Conservation (phyloP, 2,797 vertebrate species). For the Falco novaeseelandiae region DNA sequence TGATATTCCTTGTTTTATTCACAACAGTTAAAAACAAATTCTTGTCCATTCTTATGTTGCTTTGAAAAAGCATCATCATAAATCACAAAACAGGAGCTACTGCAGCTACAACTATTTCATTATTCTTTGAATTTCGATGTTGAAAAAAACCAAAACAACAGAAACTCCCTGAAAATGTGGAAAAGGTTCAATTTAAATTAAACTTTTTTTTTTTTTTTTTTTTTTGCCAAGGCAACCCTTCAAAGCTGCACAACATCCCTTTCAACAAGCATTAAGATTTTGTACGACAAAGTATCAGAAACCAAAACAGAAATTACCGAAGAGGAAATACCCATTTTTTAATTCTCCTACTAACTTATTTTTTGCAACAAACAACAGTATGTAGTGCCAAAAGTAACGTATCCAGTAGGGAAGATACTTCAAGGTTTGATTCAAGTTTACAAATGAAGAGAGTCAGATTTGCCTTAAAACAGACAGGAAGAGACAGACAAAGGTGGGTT, state of each 20-base stretch:
- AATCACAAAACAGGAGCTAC: neutral
- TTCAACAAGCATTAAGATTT: neutral
- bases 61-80: neutral
- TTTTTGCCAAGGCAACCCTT: neutral
- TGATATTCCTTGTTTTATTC: neutral
- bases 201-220: neutral
- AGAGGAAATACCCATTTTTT: neutral
- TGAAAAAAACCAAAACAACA: neutral
- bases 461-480: neutral
- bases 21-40: neutral
- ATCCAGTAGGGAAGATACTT: neutral
- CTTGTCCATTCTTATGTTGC: neutral
- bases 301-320: neutral
- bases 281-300: neutral
- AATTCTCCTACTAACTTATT: neutral
- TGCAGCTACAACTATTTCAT: neutral
- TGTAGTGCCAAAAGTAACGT: neutral
- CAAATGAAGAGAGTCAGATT: neutral
- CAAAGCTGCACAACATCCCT: neutral
- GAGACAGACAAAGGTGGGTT: neutral
- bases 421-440: neutral
- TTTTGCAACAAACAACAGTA: neutral
- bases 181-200: neutral
- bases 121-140: neutral
- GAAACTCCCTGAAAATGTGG: neutral